Percentiles rank a stretch among this genome's conserved stretches.
These are phyloP conservation scores for Uropsilus gracilis DNA, from an alignment of 2,113 vertebrate species.

Conservation along the genomic window DNA sequence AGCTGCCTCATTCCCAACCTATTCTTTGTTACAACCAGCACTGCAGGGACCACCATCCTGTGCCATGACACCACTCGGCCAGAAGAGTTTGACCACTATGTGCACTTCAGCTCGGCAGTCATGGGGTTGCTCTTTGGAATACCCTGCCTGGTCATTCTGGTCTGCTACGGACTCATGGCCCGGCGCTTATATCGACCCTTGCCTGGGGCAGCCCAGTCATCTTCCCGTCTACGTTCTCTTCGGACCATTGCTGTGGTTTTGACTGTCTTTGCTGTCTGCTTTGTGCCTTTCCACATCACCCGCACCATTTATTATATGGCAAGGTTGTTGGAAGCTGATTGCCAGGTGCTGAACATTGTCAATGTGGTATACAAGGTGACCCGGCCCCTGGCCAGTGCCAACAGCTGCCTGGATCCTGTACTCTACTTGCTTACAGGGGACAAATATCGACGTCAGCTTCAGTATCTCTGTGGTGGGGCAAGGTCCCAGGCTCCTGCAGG, in stretches of 20 bases:
- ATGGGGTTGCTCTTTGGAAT: constrained; percentile 93
- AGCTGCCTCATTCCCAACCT: constrained; percentile 93
- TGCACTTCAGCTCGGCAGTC: constrained; percentile 91
- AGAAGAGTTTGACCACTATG: constrained; percentile 88
- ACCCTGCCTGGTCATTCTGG: constrained; percentile 91
- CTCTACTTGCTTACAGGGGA: constrained; percentile 94
- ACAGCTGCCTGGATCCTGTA: constrained; percentile 96
- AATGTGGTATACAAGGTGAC: constrained; percentile 96
- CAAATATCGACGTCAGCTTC: constrained; percentile 88
- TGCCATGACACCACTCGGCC: constrained; percentile 95
- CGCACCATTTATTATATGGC: constrained; percentile 93
- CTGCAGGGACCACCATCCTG: constrained; percentile 88
- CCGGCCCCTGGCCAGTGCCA: constrained; percentile 93
- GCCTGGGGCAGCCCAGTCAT: constrained; percentile 73
- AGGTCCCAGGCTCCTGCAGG: not conserved
- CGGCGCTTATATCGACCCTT: constrained; percentile 85
- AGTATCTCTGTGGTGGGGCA: constrained; percentile 66
- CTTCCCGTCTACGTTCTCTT: constrained; percentile 89
- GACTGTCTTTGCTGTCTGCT: constrained; percentile 92
- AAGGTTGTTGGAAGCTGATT: constrained; percentile 88
- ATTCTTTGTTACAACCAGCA: constrained; percentile 93
- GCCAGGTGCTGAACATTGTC: constrained; percentile 90
- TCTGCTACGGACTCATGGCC: constrained; percentile 94
- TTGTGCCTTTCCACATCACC: constrained; percentile 96
- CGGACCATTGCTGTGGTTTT: constrained; percentile 92